Conservation (phyloP, 1,140 invertebrate genomes). For the Riptortus pedestris region DNA sequence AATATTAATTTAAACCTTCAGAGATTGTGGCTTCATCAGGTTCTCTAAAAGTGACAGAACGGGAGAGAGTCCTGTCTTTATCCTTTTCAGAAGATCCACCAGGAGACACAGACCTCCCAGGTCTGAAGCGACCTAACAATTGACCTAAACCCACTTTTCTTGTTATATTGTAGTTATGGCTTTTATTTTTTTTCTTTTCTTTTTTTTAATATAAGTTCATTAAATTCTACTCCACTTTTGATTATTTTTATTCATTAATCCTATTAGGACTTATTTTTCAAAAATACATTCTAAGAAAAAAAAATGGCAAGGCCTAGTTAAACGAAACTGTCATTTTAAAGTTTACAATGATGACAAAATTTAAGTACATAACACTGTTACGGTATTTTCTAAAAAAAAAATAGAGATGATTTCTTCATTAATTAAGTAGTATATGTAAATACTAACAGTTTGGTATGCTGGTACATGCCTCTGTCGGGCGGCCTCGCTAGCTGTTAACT, state of each 20-base stretch:
- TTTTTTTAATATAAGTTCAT: too few relatives aligned
- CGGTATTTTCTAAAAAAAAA: not conserved
- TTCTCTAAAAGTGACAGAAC: slow-evolving; percentile 18
- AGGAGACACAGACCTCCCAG: slow-evolving; percentile 23
- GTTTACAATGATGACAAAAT: not conserved
- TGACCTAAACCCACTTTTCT: slow-evolving; percentile 3
- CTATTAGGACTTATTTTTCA: too few relatives aligned
- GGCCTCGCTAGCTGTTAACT: too few relatives aligned
- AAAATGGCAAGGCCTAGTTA: too few relatives aligned
- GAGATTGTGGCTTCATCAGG: slow-evolving; percentile 3
- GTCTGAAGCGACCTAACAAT: slow-evolving; percentile 15
- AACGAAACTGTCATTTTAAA: not conserved
- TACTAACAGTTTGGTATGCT: too few relatives aligned
- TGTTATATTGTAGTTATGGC: not conserved
- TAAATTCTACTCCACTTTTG: too few relatives aligned
- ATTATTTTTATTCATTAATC: too few relatives aligned
- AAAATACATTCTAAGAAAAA: too few relatives aligned
- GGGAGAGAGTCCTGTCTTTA: not conserved
- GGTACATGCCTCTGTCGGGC: too few relatives aligned
- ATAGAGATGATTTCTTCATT: not conserved
- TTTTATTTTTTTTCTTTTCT: not conserved
- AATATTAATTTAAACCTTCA: slow-evolving; percentile 6
- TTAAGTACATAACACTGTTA: not conserved
- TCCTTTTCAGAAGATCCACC: slow-evolving; percentile 15
- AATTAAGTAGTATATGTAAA: too few relatives aligned